Evolutionary conservation across 2,113 vertebrate species (phyloP).

Genomic region (Melanostigma gelatinosum): DNA sequence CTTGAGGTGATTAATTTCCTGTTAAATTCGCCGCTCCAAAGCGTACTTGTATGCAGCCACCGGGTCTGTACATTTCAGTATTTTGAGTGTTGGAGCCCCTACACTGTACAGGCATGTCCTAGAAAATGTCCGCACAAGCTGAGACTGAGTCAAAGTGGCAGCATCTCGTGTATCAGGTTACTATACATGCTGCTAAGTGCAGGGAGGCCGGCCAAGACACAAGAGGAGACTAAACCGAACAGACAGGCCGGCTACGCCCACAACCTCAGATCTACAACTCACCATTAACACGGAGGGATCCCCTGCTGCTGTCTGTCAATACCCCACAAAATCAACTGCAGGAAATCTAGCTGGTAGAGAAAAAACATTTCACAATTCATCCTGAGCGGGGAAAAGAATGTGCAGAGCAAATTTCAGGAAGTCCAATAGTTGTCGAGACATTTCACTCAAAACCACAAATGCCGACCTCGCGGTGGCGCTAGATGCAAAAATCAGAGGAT

Average conservation of each 20-base stretch:
- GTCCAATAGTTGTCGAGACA: neutral
- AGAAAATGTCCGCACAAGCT: slow-evolving; percentile 21
- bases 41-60: neutral
- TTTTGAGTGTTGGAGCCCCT: neutral
- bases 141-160: slow-evolving; percentile 1
- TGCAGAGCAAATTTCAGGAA: no score
- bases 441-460: neutral
- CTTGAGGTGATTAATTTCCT: slow-evolving; percentile 10
- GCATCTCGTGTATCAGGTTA: slow-evolving; percentile 38
- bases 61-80: neutral
- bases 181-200: slow-evolving; percentile 8
- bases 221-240: slow-evolving; percentile 23
- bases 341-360: neutral
- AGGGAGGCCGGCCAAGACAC: slow-evolving; percentile 4
- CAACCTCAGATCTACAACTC: slow-evolving; percentile 36
- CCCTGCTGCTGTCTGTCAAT: slow-evolving; percentile 3
- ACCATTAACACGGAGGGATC: neutral
- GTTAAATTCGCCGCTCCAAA: neutral
- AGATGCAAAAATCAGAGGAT: neutral
- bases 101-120: neutral
- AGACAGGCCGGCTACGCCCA: slow-evolving; percentile 28
- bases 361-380: neutral
- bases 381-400: neutral
- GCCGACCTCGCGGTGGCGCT: neutral
- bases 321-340: neutral